These are phyloP conservation scores for Amphiprion percula DNA, from an alignment of 2,113 vertebrate species.

Conservation along the genomic window DNA sequence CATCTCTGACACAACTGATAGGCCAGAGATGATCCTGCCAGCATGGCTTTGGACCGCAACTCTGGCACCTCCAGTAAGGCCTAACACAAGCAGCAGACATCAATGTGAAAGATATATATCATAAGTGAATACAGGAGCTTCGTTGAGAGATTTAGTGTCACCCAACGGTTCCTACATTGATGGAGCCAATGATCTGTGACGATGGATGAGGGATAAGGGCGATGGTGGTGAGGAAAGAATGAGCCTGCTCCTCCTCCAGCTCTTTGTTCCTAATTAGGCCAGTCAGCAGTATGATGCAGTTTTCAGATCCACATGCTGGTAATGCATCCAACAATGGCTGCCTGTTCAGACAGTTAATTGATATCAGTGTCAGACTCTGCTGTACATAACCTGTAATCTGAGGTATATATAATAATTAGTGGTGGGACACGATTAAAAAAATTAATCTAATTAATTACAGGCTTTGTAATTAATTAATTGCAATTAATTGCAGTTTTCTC, in stretches of 20 bases:
- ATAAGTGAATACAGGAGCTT: not conserved
- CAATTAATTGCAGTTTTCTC: no score
- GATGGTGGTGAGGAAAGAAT: constrained; percentile 85
- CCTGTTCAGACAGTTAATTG: constrained; percentile 76
- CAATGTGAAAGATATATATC: not conserved
- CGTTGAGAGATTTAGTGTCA: not conserved
- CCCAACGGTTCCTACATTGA: constrained; percentile 82
- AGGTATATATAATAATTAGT: no score
- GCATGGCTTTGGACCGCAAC: constrained; percentile 78
- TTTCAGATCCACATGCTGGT: constrained; percentile 87
- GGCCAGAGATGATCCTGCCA: constrained; percentile 85
- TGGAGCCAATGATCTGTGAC: constrained; percentile 78
- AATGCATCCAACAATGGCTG: constrained; percentile 88
- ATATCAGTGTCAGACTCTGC: constrained; percentile 8
- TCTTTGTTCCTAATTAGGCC: constrained; percentile 83
- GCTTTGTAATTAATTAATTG: no score
- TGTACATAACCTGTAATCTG: not conserved
- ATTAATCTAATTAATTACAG: no score
- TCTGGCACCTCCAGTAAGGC: constrained; percentile 80
- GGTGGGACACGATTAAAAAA: no score
- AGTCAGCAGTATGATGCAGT: constrained; percentile 85
- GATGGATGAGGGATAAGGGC: constrained; percentile 87
- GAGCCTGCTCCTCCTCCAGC: constrained; percentile 81
- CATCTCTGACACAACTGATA: constrained; percentile 84
- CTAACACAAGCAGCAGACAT: constrained; percentile 72